Conservation (phyloP, 2,888 invertebrate species). For the Drepana falcataria region DNA sequence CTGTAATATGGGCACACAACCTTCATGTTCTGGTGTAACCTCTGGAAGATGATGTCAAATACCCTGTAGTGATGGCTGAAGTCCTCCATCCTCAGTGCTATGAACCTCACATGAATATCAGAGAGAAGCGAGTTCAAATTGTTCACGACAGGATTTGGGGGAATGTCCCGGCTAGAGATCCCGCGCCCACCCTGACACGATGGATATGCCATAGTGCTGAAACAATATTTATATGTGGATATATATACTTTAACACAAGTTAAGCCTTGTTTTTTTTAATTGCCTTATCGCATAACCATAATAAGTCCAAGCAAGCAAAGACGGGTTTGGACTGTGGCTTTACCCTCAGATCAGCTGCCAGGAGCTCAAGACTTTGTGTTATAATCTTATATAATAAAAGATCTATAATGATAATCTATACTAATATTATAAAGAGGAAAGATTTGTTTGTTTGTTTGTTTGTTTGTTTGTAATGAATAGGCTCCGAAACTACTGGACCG, state of each 20-base stretch:
- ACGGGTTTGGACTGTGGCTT: too few relatives aligned
- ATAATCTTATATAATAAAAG: too few relatives aligned
- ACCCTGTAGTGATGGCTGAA: constrained; percentile 47
- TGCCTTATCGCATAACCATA: too few relatives aligned
- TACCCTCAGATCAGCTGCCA: too few relatives aligned
- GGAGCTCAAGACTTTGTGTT: too few relatives aligned
- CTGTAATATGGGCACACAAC: constrained; percentile 49
- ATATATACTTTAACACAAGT: background rate
- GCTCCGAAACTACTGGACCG: too few relatives aligned
- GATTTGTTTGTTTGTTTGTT: too few relatives aligned
- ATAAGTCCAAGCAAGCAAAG: too few relatives aligned
- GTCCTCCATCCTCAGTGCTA: constrained; percentile 39
- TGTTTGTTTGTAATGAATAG: too few relatives aligned
- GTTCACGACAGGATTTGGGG: constrained; percentile 30
- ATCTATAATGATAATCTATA: too few relatives aligned
- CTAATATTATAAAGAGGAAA: too few relatives aligned
- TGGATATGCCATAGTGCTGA: background rate
- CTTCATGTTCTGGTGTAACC: constrained; percentile 50
- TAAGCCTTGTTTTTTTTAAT: too few relatives aligned
- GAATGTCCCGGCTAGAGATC: constrained; percentile 8
- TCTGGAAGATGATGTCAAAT: constrained; percentile 40
- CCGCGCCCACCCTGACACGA: constrained; percentile 5
- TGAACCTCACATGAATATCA: constrained; percentile 44
- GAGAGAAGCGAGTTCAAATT: constrained; percentile 47
- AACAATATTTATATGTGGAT: background rate